Base-by-base conservation (phyloP, 2,888 invertebrate genomes). In the Steinernema carpocapsae region DNA sequence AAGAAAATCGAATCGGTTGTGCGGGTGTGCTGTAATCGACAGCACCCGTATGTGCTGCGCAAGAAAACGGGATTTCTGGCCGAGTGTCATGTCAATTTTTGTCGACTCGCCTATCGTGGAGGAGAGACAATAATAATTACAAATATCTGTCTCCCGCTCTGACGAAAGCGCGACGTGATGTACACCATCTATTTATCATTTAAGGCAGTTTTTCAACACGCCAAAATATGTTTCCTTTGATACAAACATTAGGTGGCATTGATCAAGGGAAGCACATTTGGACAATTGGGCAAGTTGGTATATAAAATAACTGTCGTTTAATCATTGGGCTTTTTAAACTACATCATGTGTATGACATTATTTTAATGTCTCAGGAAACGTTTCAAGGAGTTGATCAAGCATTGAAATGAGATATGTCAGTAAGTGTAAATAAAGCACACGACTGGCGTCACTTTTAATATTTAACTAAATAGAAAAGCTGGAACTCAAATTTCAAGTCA, bases 51-150 rank as follows among this genome's bases (percentile, higher is more conserved):
- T n/a, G n/a, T n/a, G n/a, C n/a, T 12, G 17, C 32, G 64, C 64
- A 64, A 64, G 19, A 32, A 64, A 64, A 64, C 64, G 64, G 37
- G 64, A 64, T 64, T 64, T 64, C 32, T 26, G 64, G 26, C 64
- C 29, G 64, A 64, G 64, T 64, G 64, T 64, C 64, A 64, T 26
- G 64, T 64, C 64, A 32, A 64, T 64, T 64, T 64, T 64, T 64
- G 64, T 64, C 64, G 64, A 32, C 29, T 37, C 29, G 29, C 64
- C 37, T 64, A 52, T 52, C 52, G 19, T 24, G 22, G 52, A 24
- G 19, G 37, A 48, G 14, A 48, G 64, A 64, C 64, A 37, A 64
- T 64, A 29, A 64, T 37, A 64, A 64, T 64, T 22, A 37, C 17
- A 64, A 64, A 64, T 64, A 64, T 17, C 17, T 17, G 37, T 64